These are phyloP conservation scores for Drosophila anceps DNA, from an alignment of 2,888 invertebrate genomes.

Conservation along the genomic window DNA sequence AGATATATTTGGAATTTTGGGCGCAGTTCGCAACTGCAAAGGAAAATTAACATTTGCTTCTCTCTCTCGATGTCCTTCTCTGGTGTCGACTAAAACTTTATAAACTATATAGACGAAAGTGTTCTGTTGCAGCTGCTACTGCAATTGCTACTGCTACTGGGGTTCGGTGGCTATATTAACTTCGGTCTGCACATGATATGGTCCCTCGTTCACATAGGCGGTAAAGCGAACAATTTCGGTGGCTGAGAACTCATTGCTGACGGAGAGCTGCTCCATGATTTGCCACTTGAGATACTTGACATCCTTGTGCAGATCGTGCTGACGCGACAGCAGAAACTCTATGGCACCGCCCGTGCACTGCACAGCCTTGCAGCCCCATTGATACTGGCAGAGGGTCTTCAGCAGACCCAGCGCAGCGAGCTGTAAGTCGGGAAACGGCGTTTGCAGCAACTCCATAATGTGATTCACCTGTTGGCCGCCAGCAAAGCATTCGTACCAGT, in stretches of 20 bases:
- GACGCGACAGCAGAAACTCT: slow-evolving; percentile 92
- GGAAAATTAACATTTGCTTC: slow-evolving; percentile 1
- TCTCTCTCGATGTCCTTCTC: not conserved
- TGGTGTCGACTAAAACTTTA: not conserved
- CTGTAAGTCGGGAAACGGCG: slow-evolving; percentile 93
- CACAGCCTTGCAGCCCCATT: slow-evolving; percentile 93
- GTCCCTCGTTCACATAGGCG: slow-evolving; percentile 91
- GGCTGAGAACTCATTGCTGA: slow-evolving; percentile 88
- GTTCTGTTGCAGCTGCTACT: not conserved
- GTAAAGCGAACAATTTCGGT: slow-evolving; percentile 88
- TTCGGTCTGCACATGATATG: slow-evolving; percentile 90
- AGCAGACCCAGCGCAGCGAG: slow-evolving; percentile 89
- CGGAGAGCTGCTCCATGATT: slow-evolving; percentile 88
- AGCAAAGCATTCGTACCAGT: slow-evolving; percentile 88
- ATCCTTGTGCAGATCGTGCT: slow-evolving; percentile 88
- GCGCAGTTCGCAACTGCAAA: slow-evolving; percentile 25
- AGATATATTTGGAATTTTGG: slow-evolving; percentile 39
- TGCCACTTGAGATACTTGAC: slow-evolving; percentile 89
- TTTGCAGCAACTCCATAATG: slow-evolving; percentile 87
- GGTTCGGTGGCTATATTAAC: slow-evolving; percentile 91
- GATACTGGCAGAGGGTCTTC: slow-evolving; percentile 88
- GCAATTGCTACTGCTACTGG: slow-evolving; percentile 51
- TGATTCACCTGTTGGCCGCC: slow-evolving; percentile 87
- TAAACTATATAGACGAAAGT: not conserved
- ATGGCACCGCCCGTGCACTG: slow-evolving; percentile 89